Base-by-base conservation (phyloP, 2,113 vertebrate species). In the Chaetorhynchus papuensis region DNA sequence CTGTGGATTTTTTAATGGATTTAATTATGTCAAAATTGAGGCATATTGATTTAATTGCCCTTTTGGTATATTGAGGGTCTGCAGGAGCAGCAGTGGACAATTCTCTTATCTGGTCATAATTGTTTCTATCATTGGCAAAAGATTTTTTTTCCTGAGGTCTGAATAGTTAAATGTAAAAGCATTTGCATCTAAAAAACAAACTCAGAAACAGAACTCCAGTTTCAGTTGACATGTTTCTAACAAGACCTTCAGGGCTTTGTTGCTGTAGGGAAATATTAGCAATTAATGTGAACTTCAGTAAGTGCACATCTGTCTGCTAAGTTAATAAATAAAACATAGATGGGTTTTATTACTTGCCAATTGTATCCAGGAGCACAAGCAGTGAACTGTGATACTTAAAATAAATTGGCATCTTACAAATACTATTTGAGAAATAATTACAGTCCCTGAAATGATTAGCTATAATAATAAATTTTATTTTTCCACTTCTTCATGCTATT, bases 281-380 rank as follows among this genome's bases (percentile, higher is more conserved):
- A 89, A 82, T 84, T 94, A 94, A 87, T 76, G 24, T 65, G 70
- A 89, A 90, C 83, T 81, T 50, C 70, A 83, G 56, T 53, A 96
- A 94, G 68, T 70, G 24, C 68, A 63, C 3, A 21, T 83, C 52
- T 94, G 66, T 77, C 68, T 92, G 33, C 90, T 56, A 59, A 77
- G 72, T 45, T 87, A 65, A 83, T 95, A 95, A 95, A 91, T 85
- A 87, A 93, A 95, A 87, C 89, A 81, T 91, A 52, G 72, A 45
- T 4, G 17, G 21, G 23, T 77, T 93, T 83, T 87, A 85, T 89
- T 92, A 94, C 63, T 64, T 94, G 70, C 78, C 87, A 93, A 0
- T 91, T 91, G 63, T 83, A 80, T 57, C 59, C 71, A 56, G 37
- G 52, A 93, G 54, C 23, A 54, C 56, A 87, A 47, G 64, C 72